Conservation (phyloP, 2,113 vertebrate genomes). For the Passerina amoena region DNA sequence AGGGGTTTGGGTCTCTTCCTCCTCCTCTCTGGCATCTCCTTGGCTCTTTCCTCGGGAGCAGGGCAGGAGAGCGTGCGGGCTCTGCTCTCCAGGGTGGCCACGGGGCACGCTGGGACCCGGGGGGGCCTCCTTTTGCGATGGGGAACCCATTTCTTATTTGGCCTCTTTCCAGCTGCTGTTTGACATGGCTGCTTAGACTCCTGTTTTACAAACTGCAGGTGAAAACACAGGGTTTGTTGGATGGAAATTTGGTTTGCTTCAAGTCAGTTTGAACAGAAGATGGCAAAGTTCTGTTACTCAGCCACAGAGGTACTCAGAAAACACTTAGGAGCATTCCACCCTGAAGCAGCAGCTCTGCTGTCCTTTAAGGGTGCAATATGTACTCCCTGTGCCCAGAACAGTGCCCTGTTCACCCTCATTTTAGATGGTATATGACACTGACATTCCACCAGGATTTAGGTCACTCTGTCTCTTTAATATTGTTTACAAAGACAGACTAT, state of each 20-base stretch:
- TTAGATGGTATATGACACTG: not conserved
- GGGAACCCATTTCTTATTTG: conserved; percentile 41
- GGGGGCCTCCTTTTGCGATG: conserved; percentile 46
- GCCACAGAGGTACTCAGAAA: not conserved
- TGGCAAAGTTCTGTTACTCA: not conserved
- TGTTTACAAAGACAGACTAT: not conserved
- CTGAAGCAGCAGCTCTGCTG: not conserved
- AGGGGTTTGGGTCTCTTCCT: conserved; percentile 35
- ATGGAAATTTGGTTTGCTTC: not conserved
- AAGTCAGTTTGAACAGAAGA: not conserved
- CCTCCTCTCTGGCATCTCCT: conserved; percentile 14
- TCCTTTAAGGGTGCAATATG: not conserved
- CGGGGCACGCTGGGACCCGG: not conserved
- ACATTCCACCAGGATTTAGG: not conserved
- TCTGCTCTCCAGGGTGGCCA: conserved; percentile 24
- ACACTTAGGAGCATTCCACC: not conserved
- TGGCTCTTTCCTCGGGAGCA: conserved; percentile 39
- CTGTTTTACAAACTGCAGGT: conserved; percentile 67
- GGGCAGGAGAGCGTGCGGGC: conserved; percentile 38
- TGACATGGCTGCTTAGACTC: conserved; percentile 52
- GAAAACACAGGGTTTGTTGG: conserved; percentile 33
- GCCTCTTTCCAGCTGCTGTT: conserved; percentile 42
- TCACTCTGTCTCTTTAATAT: not conserved
- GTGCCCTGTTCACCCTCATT: not conserved
- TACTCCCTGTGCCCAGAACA: not conserved